Evolutionary conservation across 2,888 invertebrate genomes (phyloP), one percentile per base, ranked within the genome.

Genomic region (Octodonta nipae): DNA sequence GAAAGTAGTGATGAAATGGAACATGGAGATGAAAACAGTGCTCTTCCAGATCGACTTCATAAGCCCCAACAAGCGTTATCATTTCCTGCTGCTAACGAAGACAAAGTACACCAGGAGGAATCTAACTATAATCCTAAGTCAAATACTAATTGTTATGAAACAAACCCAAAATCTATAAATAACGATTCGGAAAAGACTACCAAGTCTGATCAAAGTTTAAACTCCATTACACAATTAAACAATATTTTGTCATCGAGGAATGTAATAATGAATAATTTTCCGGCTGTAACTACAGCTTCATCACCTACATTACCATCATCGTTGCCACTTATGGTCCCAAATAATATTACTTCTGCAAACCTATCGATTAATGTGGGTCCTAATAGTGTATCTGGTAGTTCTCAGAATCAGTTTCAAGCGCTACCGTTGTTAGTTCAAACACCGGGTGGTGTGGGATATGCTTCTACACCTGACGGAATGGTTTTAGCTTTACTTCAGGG

Each of bases 371-470:
- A 13, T 13, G 5, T 17, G 7, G 6, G 6, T 17, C 6, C 17
- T 5, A 17, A 17, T 17, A 17, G 6, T 8, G 17, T 17, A 5
- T 17, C 15, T 22, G 15, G 27, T 12, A 7, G 8, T 13, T 15
- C 24, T 8, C 15, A 11, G 12, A 30, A 28, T 24, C 35, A 34
- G 28, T 17, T 42, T 4, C 45, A 49, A 32, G 45, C 46, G 5
- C 25, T 47, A 12, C 49, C 49, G n/a, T 34, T 49, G 15, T 26
- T 48, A 4, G 27, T 48, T 15, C 45, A 47, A 32, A 45, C 46
- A 1, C 29, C 43, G 3, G 38, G 40, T 26, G 49, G 49, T 10
- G 29, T 47, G 5, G 47, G 42, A 6, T 49, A 45, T 20, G 46
- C 43, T 17, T 43, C 43, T 10, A 43, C 46, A 6, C 41, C 47